Percentiles rank a stretch among this genome's conserved stretches.
Conservation (phyloP, 2,888 invertebrate species). For the Euproctis similis region DNA sequence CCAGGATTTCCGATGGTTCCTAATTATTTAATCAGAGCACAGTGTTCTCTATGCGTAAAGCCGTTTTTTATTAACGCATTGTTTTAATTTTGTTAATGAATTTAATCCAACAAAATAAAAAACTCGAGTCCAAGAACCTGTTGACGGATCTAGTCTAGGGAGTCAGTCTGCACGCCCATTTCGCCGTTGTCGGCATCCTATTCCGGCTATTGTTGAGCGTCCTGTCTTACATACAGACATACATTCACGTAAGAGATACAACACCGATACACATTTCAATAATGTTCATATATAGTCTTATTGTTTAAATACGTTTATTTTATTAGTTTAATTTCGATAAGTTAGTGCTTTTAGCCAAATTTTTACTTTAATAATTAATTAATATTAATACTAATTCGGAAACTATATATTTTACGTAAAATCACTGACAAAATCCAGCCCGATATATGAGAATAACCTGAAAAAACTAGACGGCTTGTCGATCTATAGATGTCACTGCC, state of each 20-base stretch:
- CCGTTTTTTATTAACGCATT: slow-evolving; percentile 34
- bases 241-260: slow-evolving; percentile 38
- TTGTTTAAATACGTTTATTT: no score
- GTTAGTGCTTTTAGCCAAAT: no score
- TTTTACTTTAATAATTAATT: no score
- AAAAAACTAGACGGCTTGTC: no score
- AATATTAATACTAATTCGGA: no score
- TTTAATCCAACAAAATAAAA: slow-evolving; percentile 47
- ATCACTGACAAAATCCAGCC: no score
- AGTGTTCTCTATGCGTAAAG: slow-evolving; percentile 43
- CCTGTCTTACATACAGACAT: slow-evolving; percentile 54
- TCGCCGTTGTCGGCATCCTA: slow-evolving; percentile 65
- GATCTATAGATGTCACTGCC: no score
- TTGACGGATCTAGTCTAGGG: slow-evolving; percentile 61
- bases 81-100: slow-evolving; percentile 44
- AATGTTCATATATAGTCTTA: no score
- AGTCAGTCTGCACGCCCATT: slow-evolving; percentile 53
- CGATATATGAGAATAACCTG: no score
- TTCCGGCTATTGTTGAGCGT: slow-evolving; percentile 73
- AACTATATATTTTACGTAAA: no score
- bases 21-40: slow-evolving; percentile 34
- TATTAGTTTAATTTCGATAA: no score
- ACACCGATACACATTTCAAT: slow-evolving; percentile 22
- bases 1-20: slow-evolving; percentile 58
- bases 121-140: slow-evolving; percentile 46